Evolutionary conservation across 2,113 vertebrate genomes (phyloP).

Genomic region (Tinamus guttatus): DNA sequence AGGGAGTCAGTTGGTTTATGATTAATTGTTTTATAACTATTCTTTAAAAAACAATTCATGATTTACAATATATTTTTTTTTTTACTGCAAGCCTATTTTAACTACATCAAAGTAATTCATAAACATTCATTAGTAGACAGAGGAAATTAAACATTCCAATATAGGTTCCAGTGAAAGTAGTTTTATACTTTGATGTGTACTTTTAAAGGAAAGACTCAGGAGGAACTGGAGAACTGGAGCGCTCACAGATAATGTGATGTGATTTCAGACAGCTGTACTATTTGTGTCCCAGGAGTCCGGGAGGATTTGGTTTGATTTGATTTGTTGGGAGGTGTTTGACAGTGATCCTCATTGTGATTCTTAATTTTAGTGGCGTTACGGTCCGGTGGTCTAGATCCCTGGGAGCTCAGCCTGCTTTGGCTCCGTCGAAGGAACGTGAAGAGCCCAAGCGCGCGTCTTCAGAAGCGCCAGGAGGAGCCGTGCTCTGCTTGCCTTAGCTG

Average conservation of each 20-base stretch:
- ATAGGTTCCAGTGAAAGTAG: not conserved
- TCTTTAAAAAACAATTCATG: not conserved
- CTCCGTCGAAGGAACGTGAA: not conserved
- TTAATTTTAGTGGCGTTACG: not conserved
- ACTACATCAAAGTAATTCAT: not conserved
- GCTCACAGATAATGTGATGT: not conserved
- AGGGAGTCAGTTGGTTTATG: not conserved
- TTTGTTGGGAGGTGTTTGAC: not conserved
- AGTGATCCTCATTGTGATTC: not conserved
- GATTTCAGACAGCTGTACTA: not conserved
- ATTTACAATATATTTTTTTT: not conserved
- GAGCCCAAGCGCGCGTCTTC: not conserved
- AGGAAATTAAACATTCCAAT: not conserved
- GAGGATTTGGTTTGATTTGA: not conserved
- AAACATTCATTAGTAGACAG: not conserved
- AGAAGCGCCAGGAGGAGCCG: not conserved
- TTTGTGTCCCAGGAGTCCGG: not conserved
- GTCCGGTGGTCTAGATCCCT: not conserved
- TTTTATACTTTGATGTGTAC: not conserved
- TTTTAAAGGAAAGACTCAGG: not conserved
- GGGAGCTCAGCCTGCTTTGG: not conserved
- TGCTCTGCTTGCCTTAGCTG: not conserved
- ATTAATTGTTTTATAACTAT: not conserved
- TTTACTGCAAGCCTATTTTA: not conserved
- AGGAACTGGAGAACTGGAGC: slow-evolving; percentile 6